Evolutionary conservation across 2,888 invertebrate species (phyloP), one percentile per base, ranked within the genome.

Genomic region (Orchestes rusci): DNA sequence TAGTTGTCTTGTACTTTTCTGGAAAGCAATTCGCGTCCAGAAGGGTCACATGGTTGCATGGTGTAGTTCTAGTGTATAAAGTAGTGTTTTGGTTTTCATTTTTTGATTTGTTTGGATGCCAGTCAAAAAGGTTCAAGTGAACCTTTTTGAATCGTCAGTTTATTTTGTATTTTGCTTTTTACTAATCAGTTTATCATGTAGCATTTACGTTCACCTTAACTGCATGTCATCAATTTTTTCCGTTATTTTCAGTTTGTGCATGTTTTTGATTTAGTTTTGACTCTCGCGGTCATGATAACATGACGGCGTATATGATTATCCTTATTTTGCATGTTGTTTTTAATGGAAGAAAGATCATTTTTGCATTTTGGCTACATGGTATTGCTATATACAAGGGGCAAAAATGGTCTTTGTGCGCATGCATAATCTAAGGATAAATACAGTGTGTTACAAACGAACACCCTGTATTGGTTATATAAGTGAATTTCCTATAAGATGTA

Each of bases 191-290:
- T 43, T 43, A 2, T 3, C 27, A n/a, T 23, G 27, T 37, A 20
- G 28, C 35, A 39, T 46, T 36, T 39, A 43, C 32, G 43, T 47
- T 46, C 23, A 29, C 42, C 37, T 34, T 46, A 42, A 43, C 27
- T 16, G 43, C 47, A 43, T 47, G 43, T 35, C 23, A 29, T 19
- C 43, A 38, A 34, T 46, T 46, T 37, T 38, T 46, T n/a, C n/a
- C n/a, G 15, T 29, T 41, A 43, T 49, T 43, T 45, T 45, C 37
- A 45, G 36, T 45, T 45, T 4, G 16, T 30, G 49, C 49, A 49
- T 49, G 49, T 12, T 16, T 48, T 40, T 43, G 29, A 38, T 37
- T 46, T 42, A 16, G 36, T 46, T 40, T 39, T 38, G 19, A 16
- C 23, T n/a, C n/a, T n/a, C n/a, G n/a, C n/a, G n/a, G n/a, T n/a